A percentile compares a stretch with the other conserved stretches of the same genome.
phyloP scores from a whole-genome alignment of 37 sponge, comb jelly and placozoan species.

The Chondrilla cf. caribensis region DNA sequence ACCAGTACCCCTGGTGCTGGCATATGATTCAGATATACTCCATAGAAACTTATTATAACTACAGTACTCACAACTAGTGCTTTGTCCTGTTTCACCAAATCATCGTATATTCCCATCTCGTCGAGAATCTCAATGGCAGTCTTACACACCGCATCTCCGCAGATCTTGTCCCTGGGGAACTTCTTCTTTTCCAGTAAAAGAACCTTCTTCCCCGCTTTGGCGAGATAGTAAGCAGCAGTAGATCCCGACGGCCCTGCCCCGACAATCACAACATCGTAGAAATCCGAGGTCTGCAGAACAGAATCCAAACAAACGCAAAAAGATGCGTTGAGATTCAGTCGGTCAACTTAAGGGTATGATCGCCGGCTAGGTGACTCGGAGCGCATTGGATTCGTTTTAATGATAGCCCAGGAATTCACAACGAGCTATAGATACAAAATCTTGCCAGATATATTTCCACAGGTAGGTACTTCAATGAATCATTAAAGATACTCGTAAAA shows the following conservation, averaged over 20 bases:
- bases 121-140: conserved; percentile 57
- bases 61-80: conserved; percentile 48
- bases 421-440: too few relatives aligned
- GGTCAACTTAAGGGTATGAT: too few relatives aligned
- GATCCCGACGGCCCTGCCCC: conserved; percentile 62
- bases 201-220: conserved; percentile 41
- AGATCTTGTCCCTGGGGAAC: conserved; percentile 66
- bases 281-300: not conserved
- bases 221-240: conserved; percentile 49
- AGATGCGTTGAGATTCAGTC: not conserved
- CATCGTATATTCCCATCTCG: conserved; percentile 55
- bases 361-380: too few relatives aligned
- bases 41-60: too few relatives aligned
- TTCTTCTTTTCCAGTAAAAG: conserved; percentile 53
- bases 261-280: conserved; percentile 55
- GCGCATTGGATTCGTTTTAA: too few relatives aligned
- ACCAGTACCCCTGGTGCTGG: too few relatives aligned
- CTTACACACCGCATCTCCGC: conserved; percentile 65
- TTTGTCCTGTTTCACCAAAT: conserved; percentile 37
- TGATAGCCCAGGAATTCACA: too few relatives aligned
- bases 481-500: too few relatives aligned
- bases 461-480: too few relatives aligned
- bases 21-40: too few relatives aligned
- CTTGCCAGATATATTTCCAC: too few relatives aligned
- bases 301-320: not conserved